A percentile compares a stretch with the other conserved stretches of the same genome.
phyloP scores from a whole-genome alignment of 1,140 invertebrate genomes.

The Orius laevigatus region DNA sequence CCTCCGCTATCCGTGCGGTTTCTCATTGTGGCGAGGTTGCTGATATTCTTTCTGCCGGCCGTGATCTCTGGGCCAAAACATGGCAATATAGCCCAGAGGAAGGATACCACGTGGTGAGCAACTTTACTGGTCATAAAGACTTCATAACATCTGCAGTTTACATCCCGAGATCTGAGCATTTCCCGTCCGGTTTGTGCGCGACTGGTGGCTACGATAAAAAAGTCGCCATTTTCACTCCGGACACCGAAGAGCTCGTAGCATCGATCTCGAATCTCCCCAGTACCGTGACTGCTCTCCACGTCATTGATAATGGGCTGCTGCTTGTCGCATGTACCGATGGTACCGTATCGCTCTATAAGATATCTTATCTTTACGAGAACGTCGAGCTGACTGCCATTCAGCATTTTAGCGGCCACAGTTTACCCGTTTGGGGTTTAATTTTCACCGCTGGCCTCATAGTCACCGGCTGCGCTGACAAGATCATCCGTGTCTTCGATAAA shows the following conservation, averaged over 20 bases:
- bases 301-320: too few relatives aligned
- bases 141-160: conserved; percentile 69
- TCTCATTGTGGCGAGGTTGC: too few relatives aligned
- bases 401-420: conserved; percentile 53
- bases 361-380: too few relatives aligned
- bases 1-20: too few relatives aligned
- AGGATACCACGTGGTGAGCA: too few relatives aligned
- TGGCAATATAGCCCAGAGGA: too few relatives aligned
- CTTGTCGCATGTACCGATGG: too few relatives aligned
- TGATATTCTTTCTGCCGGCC: too few relatives aligned
- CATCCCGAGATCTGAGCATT: conserved; percentile 45
- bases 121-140: conserved; percentile 51
- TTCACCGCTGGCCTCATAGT: conserved; percentile 43
- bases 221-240: conserved; percentile 56
- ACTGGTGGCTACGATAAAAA: conserved; percentile 79
- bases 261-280: conserved; percentile 21
- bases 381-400: conserved; percentile 26
- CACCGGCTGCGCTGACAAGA: conserved; percentile 83
- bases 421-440: conserved; percentile 77
- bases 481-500: conserved; percentile 44
- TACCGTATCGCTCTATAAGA: too few relatives aligned
- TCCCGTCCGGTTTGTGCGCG: conserved; percentile 60
- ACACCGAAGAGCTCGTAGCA: conserved; percentile 37
- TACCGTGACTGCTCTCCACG: too few relatives aligned
- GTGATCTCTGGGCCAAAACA: too few relatives aligned